Evolutionary conservation across 2,888 invertebrate genomes (phyloP).

Genomic region (Megastigmus dorsalis): DNA sequence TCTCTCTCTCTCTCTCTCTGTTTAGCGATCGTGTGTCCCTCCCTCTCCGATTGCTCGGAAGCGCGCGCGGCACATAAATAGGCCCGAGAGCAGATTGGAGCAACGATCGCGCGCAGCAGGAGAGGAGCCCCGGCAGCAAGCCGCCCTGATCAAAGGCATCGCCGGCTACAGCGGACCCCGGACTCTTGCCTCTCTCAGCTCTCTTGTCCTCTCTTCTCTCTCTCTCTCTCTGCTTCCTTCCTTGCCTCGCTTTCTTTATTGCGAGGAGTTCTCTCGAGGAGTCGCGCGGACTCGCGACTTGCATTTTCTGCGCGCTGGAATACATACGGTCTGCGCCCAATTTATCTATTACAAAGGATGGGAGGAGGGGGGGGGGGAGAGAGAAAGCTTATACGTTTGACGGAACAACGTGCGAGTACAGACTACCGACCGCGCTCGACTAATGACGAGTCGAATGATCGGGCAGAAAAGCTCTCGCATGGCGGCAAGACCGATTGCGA

Average conservation of each 20-base stretch:
- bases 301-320: slow-evolving; percentile 6
- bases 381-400: background rate
- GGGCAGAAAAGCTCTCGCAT: too few species aligned
- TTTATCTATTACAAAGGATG: slow-evolving; percentile 14
- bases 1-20: too few species aligned
- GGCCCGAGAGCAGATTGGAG: slow-evolving; percentile 42
- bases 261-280: too few species aligned
- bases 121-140: slow-evolving; percentile 20
- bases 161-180: slow-evolving; percentile 9
- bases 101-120: slow-evolving; percentile 35
- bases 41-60: background rate
- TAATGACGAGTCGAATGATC: too few species aligned
- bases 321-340: too few species aligned
- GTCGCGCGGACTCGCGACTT: background rate
- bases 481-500: too few species aligned
- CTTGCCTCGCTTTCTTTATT: background rate
- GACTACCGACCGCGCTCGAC: too few species aligned
- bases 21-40: background rate
- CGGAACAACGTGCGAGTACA: too few species aligned
- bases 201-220: background rate
- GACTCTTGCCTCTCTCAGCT: background rate
- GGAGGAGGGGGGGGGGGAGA: background rate
- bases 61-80: slow-evolving; percentile 43
- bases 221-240: background rate
- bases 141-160: slow-evolving; percentile 44